Evolutionary conservation across 2,888 invertebrate species (phyloP).

Genomic region (Anthophora plumipes): DNA sequence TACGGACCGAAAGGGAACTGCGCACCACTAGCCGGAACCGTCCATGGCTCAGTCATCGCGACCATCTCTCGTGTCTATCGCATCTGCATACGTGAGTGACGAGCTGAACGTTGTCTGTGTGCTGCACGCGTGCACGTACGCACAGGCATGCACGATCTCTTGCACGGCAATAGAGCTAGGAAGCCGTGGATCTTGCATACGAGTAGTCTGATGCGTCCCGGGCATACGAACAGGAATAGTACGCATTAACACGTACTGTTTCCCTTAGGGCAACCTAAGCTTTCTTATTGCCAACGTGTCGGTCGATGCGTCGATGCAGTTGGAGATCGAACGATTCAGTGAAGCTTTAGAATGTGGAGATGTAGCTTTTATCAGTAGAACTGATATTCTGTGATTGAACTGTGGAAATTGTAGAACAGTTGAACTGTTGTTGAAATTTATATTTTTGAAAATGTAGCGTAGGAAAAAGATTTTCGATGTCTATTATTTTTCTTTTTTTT

Average conservation of each 20-base stretch:
- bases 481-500: too few species aligned
- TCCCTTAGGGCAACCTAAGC: background rate
- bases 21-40: conserved; percentile 84
- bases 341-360: too few species aligned
- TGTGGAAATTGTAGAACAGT: too few species aligned
- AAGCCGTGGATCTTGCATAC: conserved; percentile 44
- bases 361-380: too few species aligned
- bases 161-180: conserved; percentile 40
- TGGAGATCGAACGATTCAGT: too few species aligned
- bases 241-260: conserved; percentile 9
- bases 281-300: too few species aligned
- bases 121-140: conserved; percentile 57
- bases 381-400: too few species aligned
- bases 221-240: conserved; percentile 43
- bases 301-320: too few species aligned
- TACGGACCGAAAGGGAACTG: conserved; percentile 81
- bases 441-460: too few species aligned
- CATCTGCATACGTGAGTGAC: conserved; percentile 79
- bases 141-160: conserved; percentile 54
- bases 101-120: conserved; percentile 53
- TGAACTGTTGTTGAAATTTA: too few species aligned
- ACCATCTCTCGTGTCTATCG: conserved; percentile 81
- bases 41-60: conserved; percentile 82
- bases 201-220: conserved; percentile 31
- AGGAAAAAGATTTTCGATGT: too few species aligned